phyloP scores from a whole-genome alignment of 2,113 vertebrate species.

The Psittacus erithacus region DNA sequence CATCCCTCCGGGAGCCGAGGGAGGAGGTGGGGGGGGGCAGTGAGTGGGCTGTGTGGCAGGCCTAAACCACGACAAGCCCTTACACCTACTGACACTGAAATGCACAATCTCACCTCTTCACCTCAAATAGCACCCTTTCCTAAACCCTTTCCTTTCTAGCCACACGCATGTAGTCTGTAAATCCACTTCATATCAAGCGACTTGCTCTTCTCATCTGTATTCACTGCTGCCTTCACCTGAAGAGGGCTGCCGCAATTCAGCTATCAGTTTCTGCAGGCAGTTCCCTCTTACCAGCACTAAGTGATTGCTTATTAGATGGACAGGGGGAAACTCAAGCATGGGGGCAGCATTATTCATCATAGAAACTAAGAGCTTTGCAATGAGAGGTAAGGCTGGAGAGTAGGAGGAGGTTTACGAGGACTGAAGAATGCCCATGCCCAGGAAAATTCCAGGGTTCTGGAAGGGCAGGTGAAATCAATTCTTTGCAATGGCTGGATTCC shows the following conservation, averaged over 20 bases:
- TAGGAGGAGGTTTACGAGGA: neutral
- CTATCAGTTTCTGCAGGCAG: neutral
- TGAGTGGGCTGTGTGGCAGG: too few species aligned
- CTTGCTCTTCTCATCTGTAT: neutral
- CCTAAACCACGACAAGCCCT: too few species aligned
- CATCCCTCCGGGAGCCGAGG: too few species aligned
- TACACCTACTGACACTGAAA: neutral
- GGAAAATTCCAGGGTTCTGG: neutral
- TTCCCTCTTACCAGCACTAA: constrained; percentile 8
- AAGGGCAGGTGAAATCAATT: neutral
- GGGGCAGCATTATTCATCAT: neutral
- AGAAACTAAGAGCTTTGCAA: neutral
- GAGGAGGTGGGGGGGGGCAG: too few species aligned
- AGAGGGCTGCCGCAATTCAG: neutral
- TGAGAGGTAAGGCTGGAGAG: neutral
- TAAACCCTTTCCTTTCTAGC: neutral
- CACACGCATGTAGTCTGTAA: neutral
- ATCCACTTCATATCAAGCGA: neutral
- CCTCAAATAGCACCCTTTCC: neutral
- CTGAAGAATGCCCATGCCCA: neutral
- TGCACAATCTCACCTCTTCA: neutral
- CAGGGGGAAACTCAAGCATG: neutral
- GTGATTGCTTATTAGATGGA: neutral
- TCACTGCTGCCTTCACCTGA: neutral
- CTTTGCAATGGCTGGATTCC: neutral